Conservation (phyloP, 2,888 invertebrate species). For the Cerastis rubricosa region DNA sequence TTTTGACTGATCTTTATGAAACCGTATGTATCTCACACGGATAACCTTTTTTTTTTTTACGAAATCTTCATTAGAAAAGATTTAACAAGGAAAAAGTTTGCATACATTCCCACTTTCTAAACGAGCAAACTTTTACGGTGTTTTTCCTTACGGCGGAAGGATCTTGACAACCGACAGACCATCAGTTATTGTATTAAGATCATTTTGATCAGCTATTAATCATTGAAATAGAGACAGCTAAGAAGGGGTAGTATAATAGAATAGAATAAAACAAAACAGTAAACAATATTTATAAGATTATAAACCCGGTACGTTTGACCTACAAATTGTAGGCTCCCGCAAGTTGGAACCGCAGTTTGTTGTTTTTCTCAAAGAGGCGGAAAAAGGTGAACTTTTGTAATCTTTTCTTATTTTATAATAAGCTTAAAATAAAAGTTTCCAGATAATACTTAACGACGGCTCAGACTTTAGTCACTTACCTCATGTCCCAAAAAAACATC, state of each 20-base stretch:
- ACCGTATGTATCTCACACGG: background rate
- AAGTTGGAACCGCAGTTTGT: background rate
- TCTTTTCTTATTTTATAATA: background rate
- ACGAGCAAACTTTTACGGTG: background rate
- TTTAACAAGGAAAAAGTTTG: background rate
- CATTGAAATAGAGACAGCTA: background rate
- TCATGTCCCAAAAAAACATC: background rate
- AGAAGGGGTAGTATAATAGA: too few relatives aligned
- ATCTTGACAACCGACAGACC: background rate
- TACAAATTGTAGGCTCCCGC: background rate
- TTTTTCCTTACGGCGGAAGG: background rate
- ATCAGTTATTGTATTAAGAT: too few relatives aligned
- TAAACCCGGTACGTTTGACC: background rate
- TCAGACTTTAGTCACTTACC: slow-evolving; percentile 23
- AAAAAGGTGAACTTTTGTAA: background rate
- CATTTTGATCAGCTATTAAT: background rate
- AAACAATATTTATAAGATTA: background rate
- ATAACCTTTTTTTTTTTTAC: background rate
- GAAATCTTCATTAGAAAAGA: background rate
- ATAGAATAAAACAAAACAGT: background rate
- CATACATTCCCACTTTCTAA: background rate
- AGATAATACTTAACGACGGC: background rate
- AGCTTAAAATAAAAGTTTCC: background rate
- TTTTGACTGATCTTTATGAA: background rate
- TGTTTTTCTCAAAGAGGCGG: background rate